phyloP scores from a whole-genome alignment of 2,113 vertebrate species.

The Eidolon helvum region DNA sequence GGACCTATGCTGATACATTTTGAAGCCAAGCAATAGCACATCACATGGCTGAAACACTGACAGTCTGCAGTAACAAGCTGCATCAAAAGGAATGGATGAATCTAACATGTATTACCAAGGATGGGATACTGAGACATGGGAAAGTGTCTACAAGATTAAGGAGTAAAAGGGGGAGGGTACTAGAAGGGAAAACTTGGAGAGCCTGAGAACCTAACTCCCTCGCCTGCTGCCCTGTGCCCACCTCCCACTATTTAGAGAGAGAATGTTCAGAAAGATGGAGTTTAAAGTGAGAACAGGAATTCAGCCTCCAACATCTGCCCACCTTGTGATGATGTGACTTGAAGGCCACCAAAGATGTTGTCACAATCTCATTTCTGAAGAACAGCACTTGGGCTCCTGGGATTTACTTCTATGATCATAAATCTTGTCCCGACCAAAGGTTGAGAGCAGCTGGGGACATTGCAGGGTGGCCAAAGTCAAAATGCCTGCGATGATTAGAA shows the following conservation, averaged over 20 bases:
- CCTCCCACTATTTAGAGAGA: neutral
- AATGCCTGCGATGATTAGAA: neutral
- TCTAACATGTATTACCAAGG: neutral
- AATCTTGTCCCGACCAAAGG: neutral
- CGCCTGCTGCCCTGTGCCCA: too few species aligned
- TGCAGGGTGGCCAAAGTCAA: neutral
- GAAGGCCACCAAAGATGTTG: neutral
- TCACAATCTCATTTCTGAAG: neutral
- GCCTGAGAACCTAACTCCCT: neutral
- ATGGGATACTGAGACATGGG: neutral
- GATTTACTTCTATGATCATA: neutral
- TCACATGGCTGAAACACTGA: conserved; percentile 50
- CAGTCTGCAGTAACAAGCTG: neutral
- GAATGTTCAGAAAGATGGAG: neutral
- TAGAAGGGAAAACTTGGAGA: neutral
- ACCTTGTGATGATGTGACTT: neutral
- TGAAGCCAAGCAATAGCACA: conserved; percentile 44
- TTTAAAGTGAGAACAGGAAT: neutral
- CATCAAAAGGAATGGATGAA: conserved; percentile 37
- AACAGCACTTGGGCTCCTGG: neutral
- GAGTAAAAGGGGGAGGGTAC: neutral
- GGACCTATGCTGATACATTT: neutral
- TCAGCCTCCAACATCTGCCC: neutral
- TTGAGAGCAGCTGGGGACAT: neutral
- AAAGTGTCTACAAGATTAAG: conserved; percentile 7